These are phyloP conservation scores for Asobara japonica DNA, from an alignment of 1,140 invertebrate species.

Conservation along the genomic window DNA sequence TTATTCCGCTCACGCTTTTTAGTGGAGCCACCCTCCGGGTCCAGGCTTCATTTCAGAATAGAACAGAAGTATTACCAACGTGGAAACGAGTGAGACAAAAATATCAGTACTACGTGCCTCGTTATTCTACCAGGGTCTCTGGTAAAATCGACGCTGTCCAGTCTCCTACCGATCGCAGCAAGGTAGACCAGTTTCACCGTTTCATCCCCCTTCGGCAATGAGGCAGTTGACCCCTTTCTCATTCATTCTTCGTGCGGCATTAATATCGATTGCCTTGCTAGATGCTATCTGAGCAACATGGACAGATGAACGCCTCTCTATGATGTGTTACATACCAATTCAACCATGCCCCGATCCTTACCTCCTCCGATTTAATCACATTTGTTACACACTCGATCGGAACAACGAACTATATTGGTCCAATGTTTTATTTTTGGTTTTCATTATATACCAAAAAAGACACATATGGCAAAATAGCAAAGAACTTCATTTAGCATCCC, in stretches of 20 bases:
- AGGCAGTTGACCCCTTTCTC: not conserved
- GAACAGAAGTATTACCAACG: slow-evolving; percentile 19
- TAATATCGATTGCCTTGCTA: slow-evolving; percentile 31
- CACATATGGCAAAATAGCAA: too few relatives aligned
- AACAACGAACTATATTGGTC: too few relatives aligned
- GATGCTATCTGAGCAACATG: not conserved
- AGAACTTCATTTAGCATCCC: too few relatives aligned
- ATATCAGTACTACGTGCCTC: slow-evolving; percentile 18
- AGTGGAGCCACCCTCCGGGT: not conserved
- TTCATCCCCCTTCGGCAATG: not conserved
- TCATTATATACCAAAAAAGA: too few relatives aligned
- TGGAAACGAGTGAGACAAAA: not conserved
- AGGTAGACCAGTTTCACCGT: not conserved
- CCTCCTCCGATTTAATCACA: too few relatives aligned
- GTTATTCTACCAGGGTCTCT: slow-evolving; percentile 14
- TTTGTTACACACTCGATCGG: too few relatives aligned
- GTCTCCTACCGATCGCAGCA: not conserved
- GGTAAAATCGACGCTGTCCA: not conserved
- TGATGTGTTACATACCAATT: too few relatives aligned
- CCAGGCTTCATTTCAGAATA: not conserved
- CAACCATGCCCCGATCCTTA: too few relatives aligned
- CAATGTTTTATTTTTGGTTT: too few relatives aligned
- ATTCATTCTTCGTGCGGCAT: slow-evolving; percentile 9
- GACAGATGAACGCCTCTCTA: too few relatives aligned
- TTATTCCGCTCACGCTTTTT: slow-evolving; percentile 25